Percentiles rank a stretch among this genome's conserved stretches.
These are phyloP conservation scores for Drosophila mulleri DNA, from an alignment of 2,888 invertebrate species.

Conservation along the genomic window DNA sequence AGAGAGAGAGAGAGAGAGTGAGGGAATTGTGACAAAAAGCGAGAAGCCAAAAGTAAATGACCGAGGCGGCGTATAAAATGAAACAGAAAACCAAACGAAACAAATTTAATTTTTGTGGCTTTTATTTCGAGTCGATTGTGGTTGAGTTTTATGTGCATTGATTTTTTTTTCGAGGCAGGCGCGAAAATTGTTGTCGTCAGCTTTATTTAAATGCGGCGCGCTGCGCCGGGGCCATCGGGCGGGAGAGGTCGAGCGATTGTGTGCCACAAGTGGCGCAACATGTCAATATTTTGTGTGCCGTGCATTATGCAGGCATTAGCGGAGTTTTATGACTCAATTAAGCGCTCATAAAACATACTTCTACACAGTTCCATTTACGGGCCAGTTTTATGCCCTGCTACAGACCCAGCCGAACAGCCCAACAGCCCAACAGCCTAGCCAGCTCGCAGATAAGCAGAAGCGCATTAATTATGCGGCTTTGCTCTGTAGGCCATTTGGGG, in stretches of 20 bases:
- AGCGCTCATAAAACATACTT: constrained; percentile 60
- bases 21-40: constrained; percentile 52
- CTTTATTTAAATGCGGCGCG: constrained; percentile 17
- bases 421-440: not conserved
- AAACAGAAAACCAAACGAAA: constrained; percentile 21
- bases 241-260: constrained; percentile 6
- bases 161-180: constrained; percentile 38
- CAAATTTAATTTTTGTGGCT: constrained; percentile 25
- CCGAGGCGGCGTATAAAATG: constrained; percentile 43
- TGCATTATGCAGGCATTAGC: constrained; percentile 61
- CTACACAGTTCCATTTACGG: constrained; percentile 18
- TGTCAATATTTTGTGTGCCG: constrained; percentile 43
- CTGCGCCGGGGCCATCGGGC: constrained; percentile 17
- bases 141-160: constrained; percentile 34
- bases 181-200: constrained; percentile 42
- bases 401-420: constrained; percentile 6
- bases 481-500: constrained; percentile 23
- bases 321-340: constrained; percentile 67
- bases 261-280: constrained; percentile 34
- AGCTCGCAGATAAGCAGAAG: constrained; percentile 44
- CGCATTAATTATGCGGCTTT: constrained; percentile 71
- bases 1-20: too few relatives aligned
- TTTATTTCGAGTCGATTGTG: constrained; percentile 27
- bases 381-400: constrained; percentile 33
- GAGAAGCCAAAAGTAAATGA: constrained; percentile 64